Evolutionary conservation across 2,797 vertebrate species (phyloP).

Genomic region (Capromys pilorides): DNA sequence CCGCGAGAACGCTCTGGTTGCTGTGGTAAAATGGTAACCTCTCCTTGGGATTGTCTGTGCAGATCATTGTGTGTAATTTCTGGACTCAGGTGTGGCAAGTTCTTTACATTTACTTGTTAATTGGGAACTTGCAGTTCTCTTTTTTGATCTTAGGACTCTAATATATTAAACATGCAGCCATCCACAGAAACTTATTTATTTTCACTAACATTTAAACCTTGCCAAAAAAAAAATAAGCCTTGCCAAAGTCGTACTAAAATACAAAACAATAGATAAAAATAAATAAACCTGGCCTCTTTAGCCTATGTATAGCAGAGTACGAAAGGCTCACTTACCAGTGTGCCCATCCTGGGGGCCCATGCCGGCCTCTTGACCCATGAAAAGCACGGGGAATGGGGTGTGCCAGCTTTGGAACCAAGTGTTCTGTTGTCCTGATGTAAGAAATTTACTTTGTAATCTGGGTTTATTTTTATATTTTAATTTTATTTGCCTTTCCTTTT

Average conservation of each 20-base stretch:
- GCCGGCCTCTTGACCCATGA: background rate
- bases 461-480: slow-evolving; percentile 31
- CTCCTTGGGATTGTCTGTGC: background rate
- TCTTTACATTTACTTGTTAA: slow-evolving; percentile 41
- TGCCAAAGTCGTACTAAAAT: too few species aligned
- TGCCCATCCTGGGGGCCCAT: background rate
- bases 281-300: background rate
- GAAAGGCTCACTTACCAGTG: background rate
- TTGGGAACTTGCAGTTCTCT: slow-evolving; percentile 28
- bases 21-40: background rate
- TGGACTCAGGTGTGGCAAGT: slow-evolving; percentile 33
- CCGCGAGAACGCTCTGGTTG: slow-evolving; percentile 1
- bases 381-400: background rate
- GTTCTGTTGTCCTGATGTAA: slow-evolving; percentile 12
- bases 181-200: slow-evolving; percentile 19
- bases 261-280: too few species aligned
- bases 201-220: slow-evolving; percentile 49
- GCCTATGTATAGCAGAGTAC: background rate
- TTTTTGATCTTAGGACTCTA: slow-evolving; percentile 36
- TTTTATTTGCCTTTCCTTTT: slow-evolving; percentile 37
- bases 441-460: slow-evolving; percentile 33
- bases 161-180: background rate
- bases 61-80: background rate
- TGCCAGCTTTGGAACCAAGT: slow-evolving; percentile 12
- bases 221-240: background rate